Base-by-base conservation (phyloP, 1,140 invertebrate species). In the Eumaeus atala region DNA sequence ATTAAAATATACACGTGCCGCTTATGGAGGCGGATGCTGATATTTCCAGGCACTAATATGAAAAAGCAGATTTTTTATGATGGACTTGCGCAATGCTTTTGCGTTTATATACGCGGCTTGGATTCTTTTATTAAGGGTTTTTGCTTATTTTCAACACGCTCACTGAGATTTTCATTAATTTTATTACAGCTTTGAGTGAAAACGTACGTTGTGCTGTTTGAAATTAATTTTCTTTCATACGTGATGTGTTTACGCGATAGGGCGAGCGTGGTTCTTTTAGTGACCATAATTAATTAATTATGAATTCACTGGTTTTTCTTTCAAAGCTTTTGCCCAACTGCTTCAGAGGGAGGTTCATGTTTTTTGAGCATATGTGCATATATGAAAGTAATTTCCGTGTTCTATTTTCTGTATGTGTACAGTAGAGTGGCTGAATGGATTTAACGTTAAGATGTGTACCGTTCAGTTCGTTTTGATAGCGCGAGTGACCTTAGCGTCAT, bases 51-150 rank as follows among this genome's bases (percentile, higher is more conserved):
- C 42, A 48, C 42, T 49, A 51, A 55, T 48, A 40, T 59, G 56
- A 59, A 59, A 64, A 61, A 61, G 58, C 62, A 62, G 51, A 59
- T 53, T 54, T 57, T 58, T 57, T 57, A 49, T 53, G 58, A 58
- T 60, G 59, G 56, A 54, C 58, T 51, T 50, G 54, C 59, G 54
- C 62, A 68, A 59, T 63, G 66, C 63, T 63, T 67, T 60, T 67
- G 62, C 72, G 67, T 66, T 63, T 72, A 70, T 74, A 65, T 71
- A 70, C 62, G 65, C 64, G 53, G 61, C 59, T 56, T 66, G 69
- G 65, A 58, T 57, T 61, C 67, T 66, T 64, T 65, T 66, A 64
- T 70, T 64, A 68, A 65, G 66, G 67, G 65, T 2, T 67, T 67
- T 54, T 66, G 69, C 64, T 66, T 68, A 72, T 66, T 74, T 66